Evolutionary conservation across 2,797 vertebrate genomes (phyloP).

Genomic region (Caiman crocodilus): DNA sequence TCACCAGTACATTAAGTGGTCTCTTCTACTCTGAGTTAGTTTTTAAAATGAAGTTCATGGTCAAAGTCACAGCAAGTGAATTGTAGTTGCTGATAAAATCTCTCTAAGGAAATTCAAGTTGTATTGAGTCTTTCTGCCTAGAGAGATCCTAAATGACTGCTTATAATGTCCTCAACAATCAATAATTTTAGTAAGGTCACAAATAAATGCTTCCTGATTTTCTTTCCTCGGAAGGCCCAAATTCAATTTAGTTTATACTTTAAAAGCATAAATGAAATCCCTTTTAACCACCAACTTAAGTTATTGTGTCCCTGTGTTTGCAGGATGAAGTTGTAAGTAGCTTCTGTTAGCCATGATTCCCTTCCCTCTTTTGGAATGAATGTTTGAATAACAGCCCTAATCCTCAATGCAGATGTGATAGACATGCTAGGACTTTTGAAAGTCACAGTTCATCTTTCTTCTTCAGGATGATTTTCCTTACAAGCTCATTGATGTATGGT

Average conservation of each 20-base stretch:
- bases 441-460: constrained; percentile 93
- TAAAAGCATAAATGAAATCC: neutral
- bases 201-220: neutral
- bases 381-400: constrained; percentile 8
- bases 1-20: neutral
- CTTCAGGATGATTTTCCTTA: constrained; percentile 93
- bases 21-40: neutral
- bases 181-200: constrained; percentile 6
- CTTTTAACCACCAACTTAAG: neutral
- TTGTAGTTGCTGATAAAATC: neutral
- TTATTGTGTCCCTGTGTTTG: neutral
- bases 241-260: neutral
- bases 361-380: constrained; percentile 44
- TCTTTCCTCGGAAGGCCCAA: constrained; percentile 1
- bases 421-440: neutral
- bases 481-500: constrained; percentile 88
- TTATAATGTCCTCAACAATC: neutral
- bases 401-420: neutral
- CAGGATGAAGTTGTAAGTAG: neutral
- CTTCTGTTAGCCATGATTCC: neutral
- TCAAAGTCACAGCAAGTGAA: constrained; percentile 8
- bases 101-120: neutral
- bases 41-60: constrained; percentile 22
- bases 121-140: constrained; percentile 20
- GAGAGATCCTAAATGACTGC: neutral